Percentiles rank a stretch among this genome's conserved stretches.
Conservation (phyloP, 2,888 invertebrate species). For the Diplolepis rosae region DNA sequence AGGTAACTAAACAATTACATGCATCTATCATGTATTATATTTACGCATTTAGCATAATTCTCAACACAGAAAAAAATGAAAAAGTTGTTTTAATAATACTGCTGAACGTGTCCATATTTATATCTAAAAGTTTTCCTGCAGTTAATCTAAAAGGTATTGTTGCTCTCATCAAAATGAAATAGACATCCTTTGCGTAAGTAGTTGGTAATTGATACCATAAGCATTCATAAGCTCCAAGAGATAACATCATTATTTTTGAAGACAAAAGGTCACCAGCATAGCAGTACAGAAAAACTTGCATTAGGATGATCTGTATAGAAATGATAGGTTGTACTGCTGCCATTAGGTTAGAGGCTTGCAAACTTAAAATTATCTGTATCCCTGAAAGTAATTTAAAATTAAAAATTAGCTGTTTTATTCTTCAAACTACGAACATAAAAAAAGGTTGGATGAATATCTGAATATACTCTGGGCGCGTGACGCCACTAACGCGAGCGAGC, state of each 20-base stretch:
- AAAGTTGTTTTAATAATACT: constrained; percentile 42
- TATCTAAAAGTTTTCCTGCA: constrained; percentile 39
- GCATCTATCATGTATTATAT: too few species aligned
- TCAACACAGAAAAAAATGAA: constrained; percentile 43
- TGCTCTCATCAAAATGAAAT: constrained; percentile 38
- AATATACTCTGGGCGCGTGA: too few species aligned
- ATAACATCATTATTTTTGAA: constrained; percentile 35
- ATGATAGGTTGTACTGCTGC: constrained; percentile 32
- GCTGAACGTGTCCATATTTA: constrained; percentile 42
- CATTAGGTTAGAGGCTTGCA: constrained; percentile 27
- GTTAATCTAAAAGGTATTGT: constrained; percentile 34
- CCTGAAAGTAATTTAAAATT: too few species aligned
- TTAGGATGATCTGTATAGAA: constrained; percentile 32
- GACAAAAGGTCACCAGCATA: constrained; percentile 43
- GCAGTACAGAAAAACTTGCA: constrained; percentile 42
- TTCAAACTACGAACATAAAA: too few species aligned
- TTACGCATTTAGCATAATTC: constrained; percentile 38
- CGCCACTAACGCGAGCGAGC: too few species aligned
- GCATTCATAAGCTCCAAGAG: constrained; percentile 36
- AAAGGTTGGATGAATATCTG: too few species aligned
- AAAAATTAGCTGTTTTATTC: too few species aligned
- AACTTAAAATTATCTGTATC: constrained; percentile 42
- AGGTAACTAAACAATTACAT: too few species aligned
- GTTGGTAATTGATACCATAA: constrained; percentile 40
- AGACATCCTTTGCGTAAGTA: constrained; percentile 31